Evolutionary conservation across 1,140 invertebrate species (phyloP), one percentile per base, ranked within the genome.

Genomic region (Dryas iulia): DNA sequence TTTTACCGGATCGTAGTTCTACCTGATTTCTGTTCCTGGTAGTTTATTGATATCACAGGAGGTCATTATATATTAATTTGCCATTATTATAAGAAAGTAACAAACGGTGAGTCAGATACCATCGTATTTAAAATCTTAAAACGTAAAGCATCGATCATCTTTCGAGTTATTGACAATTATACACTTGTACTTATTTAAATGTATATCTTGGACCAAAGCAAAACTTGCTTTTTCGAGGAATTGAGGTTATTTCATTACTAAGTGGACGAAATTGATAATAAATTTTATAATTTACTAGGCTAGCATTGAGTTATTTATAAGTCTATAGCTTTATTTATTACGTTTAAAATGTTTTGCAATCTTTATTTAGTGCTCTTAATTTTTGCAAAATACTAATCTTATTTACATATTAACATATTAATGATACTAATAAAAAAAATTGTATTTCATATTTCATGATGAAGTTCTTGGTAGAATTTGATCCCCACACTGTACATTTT

Each of bases 11-110:
- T 89, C 81, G 89, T 91, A 91, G 87, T 87, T 90, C 86, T 90
- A 89, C 89, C 89, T 88, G 87, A 91, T 91, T 91, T 87, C 89
- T 90, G 89, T 91, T 91, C 87, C 87, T 91, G 88, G 81, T 87
- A 72, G 69, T 77, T 79, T 79, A 77, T 83, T 84, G 72, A 83
- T 83, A 84, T 79, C 79, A 76, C 71, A 73, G 75, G 71, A 80
- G 76, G 73, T 78, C 76, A 81, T 76, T 77, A 70, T 76, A 79
- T 78, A 73, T 77, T 56, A 6, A 56, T 56, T 56, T 80, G 66
- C 76, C 69, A 69, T 63, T 73, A 21, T 69, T 54, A 64, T 64
- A 59, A 60, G n/a, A 23, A 28, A 39, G n/a, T n/a, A n/a, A n/a
- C n/a, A n/a, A n/a, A n/a, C n/a, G n/a, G n/a, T n/a, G n/a, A n/a